Percentiles rank a stretch among this genome's conserved stretches.
Evolutionary conservation across 2,888 invertebrate species (phyloP).

Genomic region (Clitarchus hookeri): DNA sequence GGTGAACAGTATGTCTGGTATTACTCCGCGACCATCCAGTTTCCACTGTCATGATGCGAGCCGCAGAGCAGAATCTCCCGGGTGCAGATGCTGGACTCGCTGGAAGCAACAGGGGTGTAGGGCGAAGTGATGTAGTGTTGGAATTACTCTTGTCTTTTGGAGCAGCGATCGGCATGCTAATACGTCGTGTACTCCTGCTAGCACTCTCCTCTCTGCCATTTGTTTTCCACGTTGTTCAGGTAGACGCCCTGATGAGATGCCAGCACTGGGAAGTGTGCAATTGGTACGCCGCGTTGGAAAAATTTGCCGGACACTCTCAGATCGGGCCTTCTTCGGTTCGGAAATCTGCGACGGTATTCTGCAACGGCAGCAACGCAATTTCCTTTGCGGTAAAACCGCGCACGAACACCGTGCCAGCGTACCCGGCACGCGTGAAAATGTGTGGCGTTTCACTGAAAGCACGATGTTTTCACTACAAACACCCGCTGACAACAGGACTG

Average conservation of each 20-base stretch:
- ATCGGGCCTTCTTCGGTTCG: neutral
- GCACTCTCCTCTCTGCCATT: neutral
- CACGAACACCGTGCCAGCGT: no score
- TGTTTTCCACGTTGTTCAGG: neutral
- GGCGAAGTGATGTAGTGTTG: neutral
- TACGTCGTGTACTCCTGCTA: neutral
- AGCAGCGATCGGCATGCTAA: neutral
- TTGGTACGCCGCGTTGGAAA: no score
- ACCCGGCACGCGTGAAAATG: no score
- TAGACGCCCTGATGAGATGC: neutral
- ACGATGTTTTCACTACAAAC: no score
- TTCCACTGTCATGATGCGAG: neutral
- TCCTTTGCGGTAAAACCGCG: no score
- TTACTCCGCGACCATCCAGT: neutral
- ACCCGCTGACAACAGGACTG: no score
- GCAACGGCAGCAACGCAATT: no score
- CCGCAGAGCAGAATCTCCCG: neutral
- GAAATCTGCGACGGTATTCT: neutral
- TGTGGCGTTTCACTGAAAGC: no score
- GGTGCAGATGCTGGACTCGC: neutral
- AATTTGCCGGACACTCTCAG: neutral
- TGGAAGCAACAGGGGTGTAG: neutral
- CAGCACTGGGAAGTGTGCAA: neutral
- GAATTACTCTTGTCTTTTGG: neutral
- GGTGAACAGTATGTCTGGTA: neutral